A percentile compares a stretch with the other conserved stretches of the same genome.
phyloP scores from a whole-genome alignment of 2,888 invertebrate species.

The Epistrophe grossulariae region DNA sequence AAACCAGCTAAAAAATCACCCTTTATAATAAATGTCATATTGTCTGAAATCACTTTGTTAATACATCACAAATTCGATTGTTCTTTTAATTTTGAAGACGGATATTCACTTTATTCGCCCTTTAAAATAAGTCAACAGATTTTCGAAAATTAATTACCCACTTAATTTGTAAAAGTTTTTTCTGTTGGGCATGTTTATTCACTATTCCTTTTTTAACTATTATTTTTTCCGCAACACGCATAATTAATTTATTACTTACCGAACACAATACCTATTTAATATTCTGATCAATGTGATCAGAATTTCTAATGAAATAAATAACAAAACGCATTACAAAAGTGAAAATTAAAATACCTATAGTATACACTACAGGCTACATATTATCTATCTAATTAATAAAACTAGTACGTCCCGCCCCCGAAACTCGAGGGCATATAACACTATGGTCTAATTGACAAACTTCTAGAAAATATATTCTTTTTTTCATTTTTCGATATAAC shows the following conservation, averaged over 20 bases:
- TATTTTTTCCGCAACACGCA: too few relatives aligned
- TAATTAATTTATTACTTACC: constrained; percentile 33
- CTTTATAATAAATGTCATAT: constrained; percentile 49
- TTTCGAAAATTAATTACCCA: too few relatives aligned
- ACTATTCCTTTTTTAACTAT: background rate
- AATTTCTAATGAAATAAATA: constrained; percentile 13
- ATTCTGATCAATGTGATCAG: constrained; percentile 20
- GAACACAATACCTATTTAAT: background rate
- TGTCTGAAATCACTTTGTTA: constrained; percentile 38
- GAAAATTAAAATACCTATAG: background rate
- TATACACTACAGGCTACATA: too few relatives aligned
- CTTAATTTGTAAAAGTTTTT: too few relatives aligned
- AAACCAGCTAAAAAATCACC: too few relatives aligned
- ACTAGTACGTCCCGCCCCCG: too few relatives aligned
- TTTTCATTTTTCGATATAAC: too few relatives aligned
- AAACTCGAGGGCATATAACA: too few relatives aligned
- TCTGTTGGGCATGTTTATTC: background rate
- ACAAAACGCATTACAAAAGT: constrained; percentile 5
- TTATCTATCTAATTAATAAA: background rate
- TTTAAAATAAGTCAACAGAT: background rate
- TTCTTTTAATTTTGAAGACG: constrained; percentile 15
- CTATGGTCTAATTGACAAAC: too few relatives aligned
- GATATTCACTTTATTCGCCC: constrained; percentile 6
- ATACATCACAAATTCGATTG: constrained; percentile 4
- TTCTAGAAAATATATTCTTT: too few relatives aligned